Evolutionary conservation across 2,888 invertebrate genomes (phyloP), one percentile per base, ranked within the genome.

Genomic region (Tenthredo amoena): DNA sequence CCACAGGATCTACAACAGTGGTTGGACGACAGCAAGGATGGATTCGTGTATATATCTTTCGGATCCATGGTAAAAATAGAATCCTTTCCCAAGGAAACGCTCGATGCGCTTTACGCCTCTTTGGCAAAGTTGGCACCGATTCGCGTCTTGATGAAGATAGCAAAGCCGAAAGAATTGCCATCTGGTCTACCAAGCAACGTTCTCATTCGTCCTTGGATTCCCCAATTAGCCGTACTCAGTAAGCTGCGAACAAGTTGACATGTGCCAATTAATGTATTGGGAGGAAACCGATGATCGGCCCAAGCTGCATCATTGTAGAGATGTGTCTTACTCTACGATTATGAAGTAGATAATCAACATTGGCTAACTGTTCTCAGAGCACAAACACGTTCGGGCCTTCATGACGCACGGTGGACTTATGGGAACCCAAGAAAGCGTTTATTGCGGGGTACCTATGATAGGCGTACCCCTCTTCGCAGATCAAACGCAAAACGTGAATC

Each of bases 321-420:
- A 47, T 43, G 0, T n/a, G 7, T 26, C 26, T 62, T 12, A 10
- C 21, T 10, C 0, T 3, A 5, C 21, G 9, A 58, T 58, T 21
- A 26, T 21, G 7, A 18, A 18, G 2, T 18, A 0, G 18, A 37
- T n/a, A 34, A 71, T 31, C 5, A 15, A 12, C n/a, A 71, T 34
- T 34, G 31, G 34, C 18, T 71, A 18, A 0, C 31, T 40, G 55
- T 34, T 55, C 55, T 0, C 84, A 90, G 89, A 85, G 2, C 93
- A 94, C 84, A 91, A 91, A 10, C 92, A 94, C 58, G 91, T 92
- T 0, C 90, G 90, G 65, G 92, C 92, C 9, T 94, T 91, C n/a
- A 88, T 91, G 37, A 89, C 89, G 0, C 91, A 91, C 40, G 90
- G 90, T 0, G 91, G 90, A 1, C 85, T 91, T 0, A 87, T 89